Evolutionary conservation across 2,113 vertebrate genomes (phyloP).

Genomic region (Falco punctatus): DNA sequence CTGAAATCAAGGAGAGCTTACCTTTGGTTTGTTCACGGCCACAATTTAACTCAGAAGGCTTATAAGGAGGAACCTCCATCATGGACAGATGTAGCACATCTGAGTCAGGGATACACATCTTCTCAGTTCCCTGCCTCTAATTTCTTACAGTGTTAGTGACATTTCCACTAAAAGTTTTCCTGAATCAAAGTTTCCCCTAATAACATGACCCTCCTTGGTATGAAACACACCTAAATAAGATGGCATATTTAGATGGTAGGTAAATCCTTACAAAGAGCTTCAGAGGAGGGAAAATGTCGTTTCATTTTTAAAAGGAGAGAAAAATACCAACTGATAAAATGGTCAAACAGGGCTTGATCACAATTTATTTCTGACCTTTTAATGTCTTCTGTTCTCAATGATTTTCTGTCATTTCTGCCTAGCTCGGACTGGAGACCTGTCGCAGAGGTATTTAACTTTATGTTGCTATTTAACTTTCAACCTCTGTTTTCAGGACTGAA

Average conservation of each 20-base stretch:
- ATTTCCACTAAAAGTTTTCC: background rate
- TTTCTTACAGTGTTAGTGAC: background rate
- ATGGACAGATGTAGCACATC: background rate
- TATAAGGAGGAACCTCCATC: background rate
- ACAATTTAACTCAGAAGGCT: background rate
- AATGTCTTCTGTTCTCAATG: constrained; percentile 74
- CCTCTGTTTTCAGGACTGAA: constrained; percentile 66
- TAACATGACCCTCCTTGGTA: background rate
- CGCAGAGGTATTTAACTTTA: constrained; percentile 68
- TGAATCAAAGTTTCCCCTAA: background rate
- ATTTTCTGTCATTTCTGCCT: constrained; percentile 81
- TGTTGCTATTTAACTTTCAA: constrained; percentile 72
- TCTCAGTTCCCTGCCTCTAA: background rate
- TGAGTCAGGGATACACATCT: background rate
- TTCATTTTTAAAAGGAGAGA: constrained; percentile 61
- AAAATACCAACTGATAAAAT: constrained; percentile 77
- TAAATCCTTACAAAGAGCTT: constrained; percentile 47
- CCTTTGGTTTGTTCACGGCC: background rate
- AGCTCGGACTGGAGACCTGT: constrained; percentile 26
- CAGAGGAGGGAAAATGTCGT: constrained; percentile 51
- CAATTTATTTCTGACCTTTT: constrained; percentile 83
- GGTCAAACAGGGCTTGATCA: constrained; percentile 77
- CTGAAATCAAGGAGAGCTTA: background rate
- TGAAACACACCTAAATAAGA: constrained; percentile 34
- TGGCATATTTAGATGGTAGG: constrained; percentile 42